Percentiles rank a stretch among this genome's conserved stretches.
Evolutionary conservation across 1,140 invertebrate genomes (phyloP).

Genomic region (Nymphalis io): DNA sequence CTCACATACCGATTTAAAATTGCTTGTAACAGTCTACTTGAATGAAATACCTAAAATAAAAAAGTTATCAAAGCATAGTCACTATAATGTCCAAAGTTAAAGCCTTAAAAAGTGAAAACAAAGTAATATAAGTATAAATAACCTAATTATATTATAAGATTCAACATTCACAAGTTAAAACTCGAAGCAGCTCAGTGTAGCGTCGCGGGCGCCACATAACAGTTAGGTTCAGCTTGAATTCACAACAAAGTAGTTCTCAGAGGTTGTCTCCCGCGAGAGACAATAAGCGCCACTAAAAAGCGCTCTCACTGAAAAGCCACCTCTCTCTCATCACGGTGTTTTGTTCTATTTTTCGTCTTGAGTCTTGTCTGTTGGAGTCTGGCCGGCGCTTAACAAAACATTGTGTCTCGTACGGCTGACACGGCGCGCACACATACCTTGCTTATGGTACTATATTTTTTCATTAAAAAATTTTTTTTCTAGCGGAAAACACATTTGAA

Average conservation of each 20-base stretch:
- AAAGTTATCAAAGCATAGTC: no score
- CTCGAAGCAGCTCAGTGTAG: neutral
- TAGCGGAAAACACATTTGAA: no score
- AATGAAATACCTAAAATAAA: no score
- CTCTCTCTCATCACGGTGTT: constrained; percentile 3
- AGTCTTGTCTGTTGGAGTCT: neutral
- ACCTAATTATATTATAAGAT: neutral
- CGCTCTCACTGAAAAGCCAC: constrained; percentile 9
- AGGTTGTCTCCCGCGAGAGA: neutral
- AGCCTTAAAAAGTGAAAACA: no score
- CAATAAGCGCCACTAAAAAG: constrained; percentile 24
- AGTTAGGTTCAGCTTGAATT: neutral
- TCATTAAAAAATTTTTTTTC: no score
- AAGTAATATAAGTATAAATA: no score
- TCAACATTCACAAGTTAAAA: neutral
- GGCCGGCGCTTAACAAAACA: neutral
- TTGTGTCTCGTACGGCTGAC: neutral
- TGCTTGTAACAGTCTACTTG: no score
- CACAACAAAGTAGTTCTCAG: constrained; percentile 14
- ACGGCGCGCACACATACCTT: no score
- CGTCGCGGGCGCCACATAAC: neutral
- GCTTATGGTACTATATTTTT: no score
- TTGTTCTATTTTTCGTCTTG: constrained; percentile 12
- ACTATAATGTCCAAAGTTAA: no score
- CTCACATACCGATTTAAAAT: no score